Conservation (phyloP, 2,113 vertebrate genomes). For the Nyctibius bracteatus region DNA sequence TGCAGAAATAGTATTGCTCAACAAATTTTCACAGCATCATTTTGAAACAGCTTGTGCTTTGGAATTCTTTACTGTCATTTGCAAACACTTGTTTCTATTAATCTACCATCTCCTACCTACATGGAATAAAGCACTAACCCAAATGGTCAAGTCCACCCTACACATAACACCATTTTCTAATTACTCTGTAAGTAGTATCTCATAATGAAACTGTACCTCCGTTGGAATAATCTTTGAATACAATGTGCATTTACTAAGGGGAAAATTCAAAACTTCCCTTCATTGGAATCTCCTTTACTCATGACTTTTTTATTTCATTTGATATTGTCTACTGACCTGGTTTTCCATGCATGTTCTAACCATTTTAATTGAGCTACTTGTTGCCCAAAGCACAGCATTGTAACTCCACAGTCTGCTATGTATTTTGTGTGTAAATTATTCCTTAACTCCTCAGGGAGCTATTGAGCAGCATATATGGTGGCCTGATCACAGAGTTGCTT, state of each 20-base stretch:
- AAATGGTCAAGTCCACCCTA: neutral
- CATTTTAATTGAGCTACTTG: neutral
- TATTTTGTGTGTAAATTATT: neutral
- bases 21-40: neutral
- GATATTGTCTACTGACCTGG: neutral
- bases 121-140: neutral
- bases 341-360: neutral
- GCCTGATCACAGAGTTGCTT: neutral
- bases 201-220: neutral
- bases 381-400: neutral
- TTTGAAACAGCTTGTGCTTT: neutral
- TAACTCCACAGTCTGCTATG: neutral
- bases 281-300: neutral
- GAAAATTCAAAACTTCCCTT: neutral
- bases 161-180: neutral
- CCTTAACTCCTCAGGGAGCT: neutral
- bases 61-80: neutral
- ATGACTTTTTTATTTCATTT: neutral
- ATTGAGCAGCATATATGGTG: neutral
- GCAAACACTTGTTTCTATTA: neutral
- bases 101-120: neutral
- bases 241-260: neutral
- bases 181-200: neutral
- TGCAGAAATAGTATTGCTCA: neutral
- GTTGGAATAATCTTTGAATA: neutral